Evolutionary conservation across 2,888 invertebrate species (phyloP).

Genomic region (Xestia xanthographa): DNA sequence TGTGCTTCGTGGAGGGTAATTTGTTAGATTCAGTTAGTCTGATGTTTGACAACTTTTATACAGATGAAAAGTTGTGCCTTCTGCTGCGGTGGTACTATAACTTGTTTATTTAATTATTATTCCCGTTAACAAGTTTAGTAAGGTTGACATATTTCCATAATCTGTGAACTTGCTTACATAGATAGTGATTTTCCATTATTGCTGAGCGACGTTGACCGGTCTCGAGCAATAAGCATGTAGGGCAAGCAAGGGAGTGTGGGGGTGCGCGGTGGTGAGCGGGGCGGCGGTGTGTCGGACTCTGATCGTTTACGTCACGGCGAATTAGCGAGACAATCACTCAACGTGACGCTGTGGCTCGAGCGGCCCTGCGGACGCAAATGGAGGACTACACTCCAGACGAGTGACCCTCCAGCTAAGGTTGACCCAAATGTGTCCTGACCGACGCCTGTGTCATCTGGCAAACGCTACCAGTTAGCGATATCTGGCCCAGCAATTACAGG

Average conservation of each 20-base stretch:
- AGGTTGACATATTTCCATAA: conserved; percentile 30
- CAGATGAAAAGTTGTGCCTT: conserved; percentile 38
- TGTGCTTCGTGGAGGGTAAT: conserved; percentile 25
- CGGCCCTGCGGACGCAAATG: conserved; percentile 80
- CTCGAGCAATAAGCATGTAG: conserved; percentile 62
- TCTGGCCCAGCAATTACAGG: conserved; percentile 53
- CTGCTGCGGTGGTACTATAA: conserved; percentile 9
- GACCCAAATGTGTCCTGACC: conserved; percentile 74
- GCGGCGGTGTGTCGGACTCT: conserved; percentile 64
- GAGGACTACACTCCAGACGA: conserved; percentile 80
- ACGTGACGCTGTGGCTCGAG: conserved; percentile 77
- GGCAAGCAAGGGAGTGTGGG: conserved; percentile 54
- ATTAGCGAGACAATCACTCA: conserved; percentile 87
- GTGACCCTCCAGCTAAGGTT: conserved; percentile 75
- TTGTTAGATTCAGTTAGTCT: conserved; percentile 28
- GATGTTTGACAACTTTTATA: conserved; percentile 37
- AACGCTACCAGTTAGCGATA: conserved; percentile 48
- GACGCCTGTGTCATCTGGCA: conserved; percentile 58
- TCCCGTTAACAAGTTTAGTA: conserved; percentile 18
- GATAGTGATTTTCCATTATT: conserved; percentile 62
- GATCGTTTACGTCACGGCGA: conserved; percentile 77
- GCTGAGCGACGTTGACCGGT: conserved; percentile 63
- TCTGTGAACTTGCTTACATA: conserved; percentile 16
- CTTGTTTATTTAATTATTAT: conserved; percentile 38
- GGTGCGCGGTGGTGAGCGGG: conserved; percentile 50